Evolutionary conservation across 2,113 vertebrate genomes (phyloP), one percentile per base, ranked within the genome.

Genomic region (Stegastes partitus): DNA sequence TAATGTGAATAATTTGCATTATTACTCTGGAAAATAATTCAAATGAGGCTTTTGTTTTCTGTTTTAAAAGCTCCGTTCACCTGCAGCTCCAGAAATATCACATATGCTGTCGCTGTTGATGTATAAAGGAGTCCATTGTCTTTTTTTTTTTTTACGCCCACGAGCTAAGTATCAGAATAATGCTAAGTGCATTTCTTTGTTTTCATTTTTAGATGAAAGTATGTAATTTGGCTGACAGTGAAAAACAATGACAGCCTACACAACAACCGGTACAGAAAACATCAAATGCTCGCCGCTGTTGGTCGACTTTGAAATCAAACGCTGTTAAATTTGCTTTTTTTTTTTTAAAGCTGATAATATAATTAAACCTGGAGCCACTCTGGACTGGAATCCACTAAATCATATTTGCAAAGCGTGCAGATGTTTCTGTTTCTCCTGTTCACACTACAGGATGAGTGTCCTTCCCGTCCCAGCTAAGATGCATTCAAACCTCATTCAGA

Each of bases 141-240:
- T 4, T 54, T 84, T 68, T 26, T 74, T 14, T 4, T 54, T 84
- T 68, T 26, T 39, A 68, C 67, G 1, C 62, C 82, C 71, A 79
- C 74, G 16, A 28, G 51, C 68, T 69, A 79, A 80, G 45, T 63
- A 71, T 63, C 10, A 42, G 69, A 75, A 65, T 64, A 39, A 22
- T 54, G 42, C 14, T 22, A 10, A 39, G 18, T 53, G 45, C 31
- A 61, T 69, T 73, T 68, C 74, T 83, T 84, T 81, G 59, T 81
- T 58, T 83, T 59, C 21, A 37, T 78, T 26, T 68, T 71, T 23
- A 49, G 15, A 59, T 81, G 15, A 61, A 81, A 77, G 22, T 50
- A 7, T 82, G 26, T 59, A 50, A 65, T 74, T 72, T 69, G 49
- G 45, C 21, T 55, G 42, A 66, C 54, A 61, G 49, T 39, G 14